Evolutionary conservation across 2,113 vertebrate genomes (phyloP), one percentile per base, ranked within the genome.

Genomic region (Phaethon lepturus): DNA sequence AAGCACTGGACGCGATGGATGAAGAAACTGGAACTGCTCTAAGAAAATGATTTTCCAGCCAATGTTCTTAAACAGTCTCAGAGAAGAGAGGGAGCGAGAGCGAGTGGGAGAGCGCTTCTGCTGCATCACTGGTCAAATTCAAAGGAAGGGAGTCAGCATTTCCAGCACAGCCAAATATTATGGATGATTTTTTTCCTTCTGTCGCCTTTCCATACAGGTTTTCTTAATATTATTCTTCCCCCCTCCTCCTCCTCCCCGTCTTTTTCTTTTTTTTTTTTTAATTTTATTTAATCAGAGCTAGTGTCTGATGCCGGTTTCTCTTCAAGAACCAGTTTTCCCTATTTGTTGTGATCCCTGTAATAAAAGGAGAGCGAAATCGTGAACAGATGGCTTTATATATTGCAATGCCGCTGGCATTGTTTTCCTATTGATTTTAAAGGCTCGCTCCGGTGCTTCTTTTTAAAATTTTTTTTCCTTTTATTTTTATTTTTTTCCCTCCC

Each of bases 101-200:
- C 64, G 79, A 91, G 94, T 71, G 67, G 71, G 92, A 83, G 86
- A 88, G 94, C 17, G 55, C 91, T 93, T 79, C 96, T 95, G 95
- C 95, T 93, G 96, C 95, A 97, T 97, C 96, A 95, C 97, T 75
- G 96, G 91, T 69, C 96, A 63, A 40, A 87, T 60, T 58, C 97
- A 79, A 52, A 90, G 94, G 95, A 95, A 95, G 53, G 92, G 86
- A 95, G 93, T 87, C 94, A 86, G 96, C 95, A 77, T 95, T 79
- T 94, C 79, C 84, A 91, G 93, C 88, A 68, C 77, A 69, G 92
- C 84, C 85, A 92, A 90, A 88, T 92, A 94, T 80, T 92, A 84
- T 93, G 97, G 97, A 97, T 97, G 96, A 85, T 91, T 95, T 91
- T 91, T 90, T 89, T 80, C 24, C 84, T 91, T 92, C 89, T 64